phyloP scores from a whole-genome alignment of 2,113 vertebrate genomes.

The Egretta garzetta region DNA sequence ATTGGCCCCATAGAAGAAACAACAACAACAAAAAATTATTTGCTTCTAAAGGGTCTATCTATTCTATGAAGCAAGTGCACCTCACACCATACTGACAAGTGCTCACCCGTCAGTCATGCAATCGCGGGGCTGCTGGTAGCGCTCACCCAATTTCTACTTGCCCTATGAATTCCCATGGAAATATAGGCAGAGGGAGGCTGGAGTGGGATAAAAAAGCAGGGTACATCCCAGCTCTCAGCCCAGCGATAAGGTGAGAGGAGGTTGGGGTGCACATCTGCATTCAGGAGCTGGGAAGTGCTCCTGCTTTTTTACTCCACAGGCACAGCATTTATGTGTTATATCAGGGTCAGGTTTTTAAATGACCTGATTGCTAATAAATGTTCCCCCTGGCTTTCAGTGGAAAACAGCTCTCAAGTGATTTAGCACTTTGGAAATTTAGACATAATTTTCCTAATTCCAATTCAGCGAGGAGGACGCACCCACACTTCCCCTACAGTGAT shows the following conservation, averaged over 20 bases:
- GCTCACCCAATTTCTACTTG: background rate
- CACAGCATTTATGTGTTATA: background rate
- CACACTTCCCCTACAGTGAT: background rate
- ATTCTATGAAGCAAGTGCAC: background rate
- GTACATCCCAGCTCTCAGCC: background rate
- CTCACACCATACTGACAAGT: rapidly evolving
- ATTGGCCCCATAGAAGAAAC: background rate
- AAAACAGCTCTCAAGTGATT: background rate
- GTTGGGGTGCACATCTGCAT: too few species aligned
- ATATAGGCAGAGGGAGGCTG: background rate
- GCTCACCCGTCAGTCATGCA: background rate
- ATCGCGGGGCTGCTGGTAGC: rapidly evolving
- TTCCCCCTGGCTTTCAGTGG: background rate
- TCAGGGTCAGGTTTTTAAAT: background rate
- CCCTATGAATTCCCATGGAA: background rate
- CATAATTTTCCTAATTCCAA: background rate
- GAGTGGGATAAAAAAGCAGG: background rate
- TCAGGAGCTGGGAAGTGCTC: background rate
- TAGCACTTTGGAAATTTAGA: background rate
- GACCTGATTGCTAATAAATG: background rate
- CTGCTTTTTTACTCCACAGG: background rate
- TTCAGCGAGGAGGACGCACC: background rate
- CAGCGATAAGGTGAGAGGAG: background rate
- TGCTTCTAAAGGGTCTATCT: background rate
- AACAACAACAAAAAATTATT: background rate